A percentile compares a stretch with the other conserved stretches of the same genome.
Conservation (phyloP, 2,113 vertebrate genomes). For the Seriola aureovittata region DNA sequence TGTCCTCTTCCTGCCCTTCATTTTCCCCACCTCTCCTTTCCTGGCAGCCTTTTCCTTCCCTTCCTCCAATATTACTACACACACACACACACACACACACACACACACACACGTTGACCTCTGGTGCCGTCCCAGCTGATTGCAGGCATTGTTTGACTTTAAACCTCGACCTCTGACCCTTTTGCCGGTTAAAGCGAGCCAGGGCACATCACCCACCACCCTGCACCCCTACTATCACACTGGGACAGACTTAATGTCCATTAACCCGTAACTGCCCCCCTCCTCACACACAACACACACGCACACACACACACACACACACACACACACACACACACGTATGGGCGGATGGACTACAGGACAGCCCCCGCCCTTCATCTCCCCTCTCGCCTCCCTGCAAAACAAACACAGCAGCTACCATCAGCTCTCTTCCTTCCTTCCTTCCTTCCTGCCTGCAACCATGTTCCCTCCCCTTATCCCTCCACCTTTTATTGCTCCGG, state of each 20-base stretch:
- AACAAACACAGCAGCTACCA: slow-evolving; percentile 73
- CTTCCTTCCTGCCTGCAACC: slow-evolving; percentile 49
- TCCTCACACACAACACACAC: neutral
- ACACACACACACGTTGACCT: slow-evolving; percentile 37
- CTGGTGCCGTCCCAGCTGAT: slow-evolving; percentile 54
- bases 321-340: slow-evolving; percentile 27
- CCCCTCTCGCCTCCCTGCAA: slow-evolving; percentile 61
- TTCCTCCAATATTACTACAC: slow-evolving; percentile 25
- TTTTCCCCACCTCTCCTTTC: slow-evolving; percentile 48
- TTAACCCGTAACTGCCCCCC: slow-evolving; percentile 56
- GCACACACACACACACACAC: slow-evolving; percentile 25
- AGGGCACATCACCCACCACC: slow-evolving; percentile 1
- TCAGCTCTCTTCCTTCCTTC: slow-evolving; percentile 67
- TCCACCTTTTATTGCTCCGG: slow-evolving; percentile 48
- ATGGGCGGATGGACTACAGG: slow-evolving; percentile 43
- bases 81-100: slow-evolving; percentile 18
- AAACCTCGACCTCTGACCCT: slow-evolving; percentile 63
- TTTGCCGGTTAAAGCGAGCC: slow-evolving; percentile 24
- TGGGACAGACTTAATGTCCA: slow-evolving; percentile 62
- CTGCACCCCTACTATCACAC: slow-evolving; percentile 45
- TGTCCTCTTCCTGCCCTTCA: slow-evolving; percentile 64
- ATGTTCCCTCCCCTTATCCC: slow-evolving; percentile 18
- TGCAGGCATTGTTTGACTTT: slow-evolving; percentile 70
- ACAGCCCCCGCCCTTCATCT: slow-evolving; percentile 53
- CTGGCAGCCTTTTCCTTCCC: slow-evolving; percentile 46